Base-by-base conservation (phyloP, 2,113 vertebrate species). In the Columbina picui region DNA sequence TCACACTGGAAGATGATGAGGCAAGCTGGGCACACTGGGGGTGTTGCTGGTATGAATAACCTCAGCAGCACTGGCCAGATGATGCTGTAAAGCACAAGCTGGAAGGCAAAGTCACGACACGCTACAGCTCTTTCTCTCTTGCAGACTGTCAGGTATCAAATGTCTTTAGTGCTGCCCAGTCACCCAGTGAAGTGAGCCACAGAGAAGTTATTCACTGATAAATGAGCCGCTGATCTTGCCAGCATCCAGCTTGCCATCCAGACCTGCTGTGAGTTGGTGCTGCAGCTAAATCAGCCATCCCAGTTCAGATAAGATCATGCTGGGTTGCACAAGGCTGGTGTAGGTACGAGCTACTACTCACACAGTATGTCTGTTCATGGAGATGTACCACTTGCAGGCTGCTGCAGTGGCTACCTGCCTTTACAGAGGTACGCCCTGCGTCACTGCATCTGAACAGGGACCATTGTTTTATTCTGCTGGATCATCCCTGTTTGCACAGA, bases 341-440 rank as follows among this genome's bases (percentile, higher is more conserved):
- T 9, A 41, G 43, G 39, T n/a, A 52, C 25, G 32, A 85, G 61
- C 39, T 39, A 4, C 41, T 55, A 1, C 27, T 87, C 12, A 34
- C 4, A 2, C 23, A 4, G 1, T 22, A 4, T 10, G 7, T 23
- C 15, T 2, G 0, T 43, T 61, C 23, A 3, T 25, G 21, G 26
- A 17, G 13, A 34, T 21, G 19, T 1, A 25, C 7, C 21, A 1
- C 23, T 53, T 50, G 19, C 50, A 74, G 52, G 47, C 34, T 64
- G 57, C 71, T 55, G 15, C 26, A 20, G 34, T 21, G 30, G 19
- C 5, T n/a, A 45, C 3, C 23, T 69, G 6, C 50, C 39, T 63
- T 52, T 60, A 8, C n/a, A 12, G 4, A 32, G 41, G 20, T 39
- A 19, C 7, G 27, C 22, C 10, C 53, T 53, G n/a, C 25, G n/a